Evolutionary conservation across 2,113 vertebrate species (phyloP), one percentile per base, ranked within the genome.

Genomic region (Dasypus novemcinctus): DNA sequence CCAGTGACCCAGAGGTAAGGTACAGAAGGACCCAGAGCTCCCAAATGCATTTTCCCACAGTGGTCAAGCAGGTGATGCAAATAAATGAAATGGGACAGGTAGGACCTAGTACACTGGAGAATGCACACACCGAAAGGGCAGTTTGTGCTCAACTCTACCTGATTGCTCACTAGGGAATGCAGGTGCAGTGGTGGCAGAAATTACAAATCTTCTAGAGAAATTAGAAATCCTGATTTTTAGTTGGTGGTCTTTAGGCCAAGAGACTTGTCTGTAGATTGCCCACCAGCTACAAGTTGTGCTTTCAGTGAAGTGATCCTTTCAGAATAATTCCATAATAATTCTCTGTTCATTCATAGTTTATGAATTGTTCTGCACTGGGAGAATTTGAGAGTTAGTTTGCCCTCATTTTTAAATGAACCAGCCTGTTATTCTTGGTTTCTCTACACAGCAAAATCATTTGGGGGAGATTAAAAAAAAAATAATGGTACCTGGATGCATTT

Each of bases 61-160:
- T 31, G 41, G 49, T 2, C 29, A 83, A 54, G 29, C 23, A 87
- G 7, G 10, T 23, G 12, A 20, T 75, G 33, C 38, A 66, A 61
- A 25, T 11, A 27, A 57, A 18, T 46, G n/a, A 74, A 80, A 2
- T 54, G 64, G 25, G 23, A 23, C 18, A 31, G 52, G 31, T 25
- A 27, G 29, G 43, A 17, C 31, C 57, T 20, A 76, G 11, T 21
- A 20, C 1, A 6, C 1, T 25, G 38, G 15, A 46, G 81, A 66
- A 2, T 31, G 17, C 4, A 17, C 0, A 0, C 17, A 18, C 23
- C 1, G 21, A 64, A 38, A 31, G 21, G 49, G 49, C 21, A 31
- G 36, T 4, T 11, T 15, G 54, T 85, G 25, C 20, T 13, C 20
- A 5, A 57, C 54, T 41, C 75, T 15, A 41, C 63, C 59, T 69